Evolutionary conservation across 2,113 vertebrate species (phyloP), one percentile per base, ranked within the genome.

Genomic region (Oxyruncus cristatus): DNA sequence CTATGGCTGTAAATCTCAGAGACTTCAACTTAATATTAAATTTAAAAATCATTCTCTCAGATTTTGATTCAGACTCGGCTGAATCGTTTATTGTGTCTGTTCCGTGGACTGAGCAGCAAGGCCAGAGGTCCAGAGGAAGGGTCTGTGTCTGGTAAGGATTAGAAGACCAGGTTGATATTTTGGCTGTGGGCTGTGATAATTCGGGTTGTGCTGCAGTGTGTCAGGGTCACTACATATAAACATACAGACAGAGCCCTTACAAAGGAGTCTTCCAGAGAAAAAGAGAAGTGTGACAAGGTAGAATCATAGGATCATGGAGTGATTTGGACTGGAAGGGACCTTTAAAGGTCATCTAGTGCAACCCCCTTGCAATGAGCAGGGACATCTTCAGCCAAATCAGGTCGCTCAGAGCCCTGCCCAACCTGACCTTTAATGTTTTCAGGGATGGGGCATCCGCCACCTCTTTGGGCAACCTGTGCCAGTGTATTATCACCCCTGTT

Each of bases 51-150:
- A 52, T 86, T 85, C 55, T 93, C 70, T 72, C 78, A 98, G 99
- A 53, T 99, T 55, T 93, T 99, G 95, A 72, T 98, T 88, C 98
- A 97, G 26, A 96, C 93, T 89, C 98, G 98, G 35, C 95, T 99
- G 94, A 96, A 98, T 39, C 95, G 39, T 33, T 98, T 98, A 80
- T 97, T 99, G 56, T 39, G 32, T 41, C 94, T 87, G 73, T 35
- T 99, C 81, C 98, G 62, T 93, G 94, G 95, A 41, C 92, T 98
- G 77, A 90, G 91, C 37, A 96, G 63, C 52, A 73, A 75, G 41
- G 33, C 73, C 26, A 39, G 79, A 94, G 56, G 19, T 21, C 21
- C 55, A 27, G 68, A 61, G 33, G 83, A 86, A 71, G 59, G 19
- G 6, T 76, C 89, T 7, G 4, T 21, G 8, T 21, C 61, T 96